Percentiles rank a stretch among this genome's conserved stretches.
Evolutionary conservation across 2,888 invertebrate genomes (phyloP).

Genomic region (Pristionchus mayeri): DNA sequence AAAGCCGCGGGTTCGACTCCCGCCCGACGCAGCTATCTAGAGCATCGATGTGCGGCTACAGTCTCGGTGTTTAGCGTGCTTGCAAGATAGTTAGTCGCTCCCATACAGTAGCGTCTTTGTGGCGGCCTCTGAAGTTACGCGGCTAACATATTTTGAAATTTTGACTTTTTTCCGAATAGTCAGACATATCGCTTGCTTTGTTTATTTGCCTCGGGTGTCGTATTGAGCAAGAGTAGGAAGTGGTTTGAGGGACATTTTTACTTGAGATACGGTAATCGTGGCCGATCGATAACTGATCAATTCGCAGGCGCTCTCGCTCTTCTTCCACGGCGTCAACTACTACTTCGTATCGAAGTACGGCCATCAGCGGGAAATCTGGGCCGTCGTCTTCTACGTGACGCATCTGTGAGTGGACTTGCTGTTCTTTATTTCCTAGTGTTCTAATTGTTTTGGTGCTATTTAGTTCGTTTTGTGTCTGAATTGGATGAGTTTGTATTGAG

Average conservation of each 20-base stretch:
- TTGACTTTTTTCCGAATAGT: background rate
- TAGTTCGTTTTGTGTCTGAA: too few relatives aligned
- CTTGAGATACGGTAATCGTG: background rate
- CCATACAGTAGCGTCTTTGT: background rate
- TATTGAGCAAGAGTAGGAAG: too few relatives aligned
- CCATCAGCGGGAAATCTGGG: slow-evolving; percentile 96
- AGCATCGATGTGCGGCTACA: background rate
- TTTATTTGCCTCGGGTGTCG: too few relatives aligned
- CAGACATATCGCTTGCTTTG: too few relatives aligned
- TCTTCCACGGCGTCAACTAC: slow-evolving; percentile 88
- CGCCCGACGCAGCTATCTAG: background rate
- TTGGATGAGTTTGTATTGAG: too few relatives aligned
- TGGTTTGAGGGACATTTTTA: background rate
- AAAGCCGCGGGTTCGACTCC: background rate
- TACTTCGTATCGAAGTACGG: slow-evolving; percentile 94
- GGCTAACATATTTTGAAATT: slow-evolving; percentile 1
- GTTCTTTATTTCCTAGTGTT: too few relatives aligned
- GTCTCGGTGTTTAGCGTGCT: background rate
- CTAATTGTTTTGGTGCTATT: too few relatives aligned
- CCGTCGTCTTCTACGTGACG: slow-evolving; percentile 95
- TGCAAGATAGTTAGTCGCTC: background rate
- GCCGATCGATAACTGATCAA: background rate
- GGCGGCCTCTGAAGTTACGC: background rate
- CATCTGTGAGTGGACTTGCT: slow-evolving; percentile 95
- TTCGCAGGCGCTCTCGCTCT: slow-evolving; percentile 81